Base-by-base conservation (phyloP, 2,888 invertebrate genomes). In the Stomorhina lunata region DNA sequence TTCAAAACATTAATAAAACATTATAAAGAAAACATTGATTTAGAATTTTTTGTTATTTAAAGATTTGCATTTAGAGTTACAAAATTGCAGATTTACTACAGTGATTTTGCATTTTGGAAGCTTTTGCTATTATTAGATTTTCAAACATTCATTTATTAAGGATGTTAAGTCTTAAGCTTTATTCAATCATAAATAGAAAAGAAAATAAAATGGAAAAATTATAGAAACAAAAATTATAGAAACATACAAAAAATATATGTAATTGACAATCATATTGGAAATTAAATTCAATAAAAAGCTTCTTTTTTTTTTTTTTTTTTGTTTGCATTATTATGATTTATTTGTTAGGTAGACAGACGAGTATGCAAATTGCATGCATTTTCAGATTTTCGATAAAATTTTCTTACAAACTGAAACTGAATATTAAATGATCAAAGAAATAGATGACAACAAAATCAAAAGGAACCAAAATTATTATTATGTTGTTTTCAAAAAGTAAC, bases 341-440 rank as follows among this genome's bases (percentile, higher is more conserved):
- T n/a, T n/a, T n/a, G n/a, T n/a, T n/a, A n/a, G n/a, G n/a, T n/a
- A 12, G 12, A 34, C 4, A 63, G 20, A 34, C 29, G 9, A 61
- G 34, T 68, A 80, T 80, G 76, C 80, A 77, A 69, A 69, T 77
- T 20, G 2, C 80, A 83, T 80, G 80, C 80, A 65, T 37, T 75
- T 77, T 57, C 5, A 57, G 17, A 63, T 69, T 43, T 34, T 55
- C 12, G n/a, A n/a, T n/a, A n/a, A 9, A 48, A 25, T 45, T 9
- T 53, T 59, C 45, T 71, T 53, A 55, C 43, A 45, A 65, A 55
- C 25, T 29, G n/a, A 32, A 32, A 29, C 29, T 55, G 29, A 66
- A 63, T 59, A 61, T 17, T 37, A 59, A 63, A 68, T 59, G 45
- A 45, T 57, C 9, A 29, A 40, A 29, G 61, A 63, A 29, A 43